Evolutionary conservation across 2,888 invertebrate genomes (phyloP), one percentile per base, ranked within the genome.

Genomic region (Ceramica pisi): DNA sequence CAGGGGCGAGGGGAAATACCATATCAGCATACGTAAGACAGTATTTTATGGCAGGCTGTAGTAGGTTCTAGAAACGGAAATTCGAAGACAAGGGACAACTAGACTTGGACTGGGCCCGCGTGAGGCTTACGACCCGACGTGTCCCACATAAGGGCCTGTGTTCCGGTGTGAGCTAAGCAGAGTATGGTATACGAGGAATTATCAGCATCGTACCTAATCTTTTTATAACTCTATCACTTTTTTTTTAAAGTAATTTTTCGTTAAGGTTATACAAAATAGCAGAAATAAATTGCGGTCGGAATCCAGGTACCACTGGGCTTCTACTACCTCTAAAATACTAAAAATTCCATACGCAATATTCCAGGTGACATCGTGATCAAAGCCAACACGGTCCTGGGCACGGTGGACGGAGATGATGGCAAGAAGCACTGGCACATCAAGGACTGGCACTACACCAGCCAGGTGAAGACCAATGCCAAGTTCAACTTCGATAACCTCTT

Each of bases 401-500:
- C 87, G 0, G 90, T 89, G 50, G 77, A 85, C 2, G 95, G 93
- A 1, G 85, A 74, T 0, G 95, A 95, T 67, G 94, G 94, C 61
- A 89, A 92, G 83, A 85, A 89, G 10, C 95, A 95, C 88, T 95
- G 94, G 94, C 90, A 93, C 76, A 87, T 95, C 76, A 84, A 72
- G 59, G 85, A 85, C 67, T 94, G 93, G 93, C 86, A 87, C 41
- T 91, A 92, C 85, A 82, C 75, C 60, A 94, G 88, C 84, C 85
- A 90, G 10, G 93, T 93, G 26, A 90, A 92, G 79, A 92, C 92
- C 2, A 85, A 89, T 56, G 89, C 93, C 0, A 87, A 82, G 26
- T 95, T 95, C 86, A 46, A 88, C 31, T 95, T 95, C 75, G 86
- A 94, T 3, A 95, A 95, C 78, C 89, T 95, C 10, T 95, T 95